These are phyloP conservation scores for Rostratula benghalensis DNA, from an alignment of 2,113 vertebrate species.

Conservation along the genomic window DNA sequence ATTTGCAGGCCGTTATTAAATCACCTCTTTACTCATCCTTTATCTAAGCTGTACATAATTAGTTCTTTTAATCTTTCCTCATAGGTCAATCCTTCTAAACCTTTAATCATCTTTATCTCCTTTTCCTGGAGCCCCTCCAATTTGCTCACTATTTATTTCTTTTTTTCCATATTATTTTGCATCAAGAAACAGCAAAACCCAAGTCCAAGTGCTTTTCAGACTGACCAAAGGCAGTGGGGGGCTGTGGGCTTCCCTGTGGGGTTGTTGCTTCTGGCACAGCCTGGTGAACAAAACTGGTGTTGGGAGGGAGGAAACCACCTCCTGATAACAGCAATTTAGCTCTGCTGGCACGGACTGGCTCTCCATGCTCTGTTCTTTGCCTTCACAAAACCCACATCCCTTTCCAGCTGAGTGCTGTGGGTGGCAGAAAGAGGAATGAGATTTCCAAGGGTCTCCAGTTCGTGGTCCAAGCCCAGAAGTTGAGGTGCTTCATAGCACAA, in stretches of 20 bases:
- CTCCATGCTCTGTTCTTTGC: not conserved
- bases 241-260: not conserved
- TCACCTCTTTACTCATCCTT: conserved; percentile 69
- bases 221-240: not conserved
- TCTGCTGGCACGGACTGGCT: not conserved
- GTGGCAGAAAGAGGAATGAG: not conserved
- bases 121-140: conserved; percentile 59
- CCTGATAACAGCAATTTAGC: not conserved
- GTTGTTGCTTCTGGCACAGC: not conserved
- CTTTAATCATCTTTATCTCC: conserved; percentile 69
- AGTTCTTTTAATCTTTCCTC: conserved; percentile 73
- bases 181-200: not conserved
- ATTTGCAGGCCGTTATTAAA: conserved; percentile 66
- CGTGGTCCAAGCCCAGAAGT: not conserved
- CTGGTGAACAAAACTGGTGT: not conserved
- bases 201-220: not conserved
- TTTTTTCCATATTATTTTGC: not conserved
- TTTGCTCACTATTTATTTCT: conserved; percentile 25
- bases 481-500: not conserved
- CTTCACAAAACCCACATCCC: not conserved
- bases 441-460: not conserved
- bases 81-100: conserved; percentile 72
- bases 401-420: not conserved
- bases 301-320: not conserved
- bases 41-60: conserved; percentile 73